A percentile compares a stretch with the other conserved stretches of the same genome.
These are phyloP conservation scores for Bergia puertoricense DNA, from an alignment of 92 coral and sea anemone species.

Conservation along the genomic window DNA sequence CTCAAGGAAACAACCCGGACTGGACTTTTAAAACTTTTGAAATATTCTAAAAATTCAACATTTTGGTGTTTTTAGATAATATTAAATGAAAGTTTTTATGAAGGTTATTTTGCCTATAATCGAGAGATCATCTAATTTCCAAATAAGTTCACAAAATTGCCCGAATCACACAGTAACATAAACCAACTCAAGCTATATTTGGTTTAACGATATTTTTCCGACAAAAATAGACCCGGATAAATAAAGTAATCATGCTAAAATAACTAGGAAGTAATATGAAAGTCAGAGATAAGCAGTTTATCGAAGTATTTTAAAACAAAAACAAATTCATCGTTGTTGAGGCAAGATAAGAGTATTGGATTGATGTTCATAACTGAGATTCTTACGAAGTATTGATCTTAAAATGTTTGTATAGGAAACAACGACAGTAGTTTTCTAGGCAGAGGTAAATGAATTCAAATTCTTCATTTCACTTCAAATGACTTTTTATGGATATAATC, in stretches of 20 bases:
- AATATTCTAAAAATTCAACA: too few relatives aligned
- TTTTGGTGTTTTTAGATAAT: too few relatives aligned
- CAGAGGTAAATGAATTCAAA: not conserved
- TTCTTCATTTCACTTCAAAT: not conserved
- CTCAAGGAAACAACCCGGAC: too few relatives aligned
- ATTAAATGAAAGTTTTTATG: too few relatives aligned
- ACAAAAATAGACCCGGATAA: not conserved
- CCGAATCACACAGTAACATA: not conserved
- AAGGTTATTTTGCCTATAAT: too few relatives aligned
- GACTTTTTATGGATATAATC: not conserved
- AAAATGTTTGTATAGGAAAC: not conserved
- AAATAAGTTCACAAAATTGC: not conserved
- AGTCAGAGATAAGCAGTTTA: not conserved
- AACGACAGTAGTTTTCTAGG: too few relatives aligned
- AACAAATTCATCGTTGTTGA: not conserved
- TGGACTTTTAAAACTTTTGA: too few relatives aligned
- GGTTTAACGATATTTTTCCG: not conserved
- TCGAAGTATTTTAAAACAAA: conserved; percentile 1
- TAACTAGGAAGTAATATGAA: conserved; percentile 22
- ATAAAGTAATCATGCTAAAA: not conserved
- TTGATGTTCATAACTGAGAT: not conserved
- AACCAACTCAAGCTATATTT: conserved; percentile 2
- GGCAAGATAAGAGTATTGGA: not conserved
- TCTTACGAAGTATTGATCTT: not conserved
- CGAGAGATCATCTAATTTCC: not conserved